Evolutionary conservation across 2,888 invertebrate genomes (phyloP).

Genomic region (Eristalis intricaria): DNA sequence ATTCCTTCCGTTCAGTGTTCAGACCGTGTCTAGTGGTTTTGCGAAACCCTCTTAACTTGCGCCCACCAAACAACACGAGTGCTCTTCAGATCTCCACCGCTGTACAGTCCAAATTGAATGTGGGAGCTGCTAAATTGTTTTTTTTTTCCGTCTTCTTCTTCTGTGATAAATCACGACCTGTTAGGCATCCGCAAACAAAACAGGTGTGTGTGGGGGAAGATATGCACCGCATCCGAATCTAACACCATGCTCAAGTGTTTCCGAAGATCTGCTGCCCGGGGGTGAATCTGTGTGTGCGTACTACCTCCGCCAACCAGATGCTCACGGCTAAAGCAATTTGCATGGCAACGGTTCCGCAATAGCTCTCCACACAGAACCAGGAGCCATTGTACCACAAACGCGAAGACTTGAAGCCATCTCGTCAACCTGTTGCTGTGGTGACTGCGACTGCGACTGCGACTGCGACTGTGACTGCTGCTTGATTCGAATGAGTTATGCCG

Average conservation of each 20-base stretch:
- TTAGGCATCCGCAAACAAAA: conserved; percentile 1
- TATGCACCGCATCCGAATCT: not conserved
- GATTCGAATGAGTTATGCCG: conserved; percentile 25
- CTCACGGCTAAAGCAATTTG: conserved; percentile 67
- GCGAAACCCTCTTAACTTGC: not conserved
- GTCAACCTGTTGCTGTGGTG: not conserved
- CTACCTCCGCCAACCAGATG: conserved; percentile 42
- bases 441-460: not conserved
- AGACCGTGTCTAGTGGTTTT: not conserved
- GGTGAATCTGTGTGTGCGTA: conserved; percentile 34
- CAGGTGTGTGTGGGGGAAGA: not conserved
- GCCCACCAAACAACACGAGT: not conserved
- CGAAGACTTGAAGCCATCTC: conserved; percentile 45
- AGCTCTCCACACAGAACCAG: conserved; percentile 40
- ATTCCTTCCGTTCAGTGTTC: not conserved
- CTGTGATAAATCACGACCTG: not conserved
- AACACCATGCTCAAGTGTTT: conserved; percentile 46
- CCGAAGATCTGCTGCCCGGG: conserved; percentile 35
- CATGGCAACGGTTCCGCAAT: conserved; percentile 65
- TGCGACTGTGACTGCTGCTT: conserved; percentile 3
- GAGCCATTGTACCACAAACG: conserved; percentile 33
- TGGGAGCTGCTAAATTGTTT: not conserved
- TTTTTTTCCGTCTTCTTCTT: not conserved
- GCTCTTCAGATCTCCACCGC: not conserved
- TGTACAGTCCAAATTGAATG: not conserved